These are phyloP conservation scores for Stegodyphus mimosarum DNA, from an alignment of 1,140 invertebrate species.

Conservation along the genomic window DNA sequence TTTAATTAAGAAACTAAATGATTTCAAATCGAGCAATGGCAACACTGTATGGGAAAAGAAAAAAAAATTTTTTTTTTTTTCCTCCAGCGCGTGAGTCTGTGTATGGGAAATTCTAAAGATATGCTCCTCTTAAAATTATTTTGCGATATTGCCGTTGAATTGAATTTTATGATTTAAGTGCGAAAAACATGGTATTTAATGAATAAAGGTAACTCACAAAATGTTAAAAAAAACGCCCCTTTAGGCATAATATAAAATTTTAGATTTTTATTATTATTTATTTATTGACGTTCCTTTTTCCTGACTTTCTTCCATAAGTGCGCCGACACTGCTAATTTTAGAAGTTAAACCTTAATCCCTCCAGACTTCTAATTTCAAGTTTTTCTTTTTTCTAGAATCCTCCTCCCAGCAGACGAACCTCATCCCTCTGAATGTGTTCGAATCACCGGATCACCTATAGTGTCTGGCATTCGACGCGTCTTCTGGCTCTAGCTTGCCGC, in stretches of 20 bases:
- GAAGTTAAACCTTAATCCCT: not conserved
- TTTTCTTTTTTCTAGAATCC: conserved; percentile 38
- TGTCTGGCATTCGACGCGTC: not conserved
- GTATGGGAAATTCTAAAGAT: too few relatives aligned
- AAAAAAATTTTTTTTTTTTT: too few relatives aligned
- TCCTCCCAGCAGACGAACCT: conserved; percentile 46
- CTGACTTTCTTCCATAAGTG: not conserved
- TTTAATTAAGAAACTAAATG: too few relatives aligned
- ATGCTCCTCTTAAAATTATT: too few relatives aligned
- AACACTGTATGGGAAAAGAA: too few relatives aligned
- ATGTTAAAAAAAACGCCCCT: too few relatives aligned
- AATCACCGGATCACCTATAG: conserved; percentile 38
- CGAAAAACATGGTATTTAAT: too few relatives aligned
- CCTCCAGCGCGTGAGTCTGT: too few relatives aligned
- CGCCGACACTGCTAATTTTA: not conserved
- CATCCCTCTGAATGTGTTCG: conserved; percentile 46
- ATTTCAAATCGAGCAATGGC: too few relatives aligned
- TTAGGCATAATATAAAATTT: not conserved
- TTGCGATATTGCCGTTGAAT: too few relatives aligned
- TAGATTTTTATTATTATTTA: not conserved
- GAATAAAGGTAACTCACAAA: too few relatives aligned
- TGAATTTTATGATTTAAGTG: too few relatives aligned
- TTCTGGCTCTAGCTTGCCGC: not conserved
- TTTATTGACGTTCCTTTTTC: not conserved
- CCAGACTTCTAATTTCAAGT: not conserved